Evolutionary conservation across 53 echinoderm and acorn worm species (phyloP).

Genomic region (Zoroaster sp.): DNA sequence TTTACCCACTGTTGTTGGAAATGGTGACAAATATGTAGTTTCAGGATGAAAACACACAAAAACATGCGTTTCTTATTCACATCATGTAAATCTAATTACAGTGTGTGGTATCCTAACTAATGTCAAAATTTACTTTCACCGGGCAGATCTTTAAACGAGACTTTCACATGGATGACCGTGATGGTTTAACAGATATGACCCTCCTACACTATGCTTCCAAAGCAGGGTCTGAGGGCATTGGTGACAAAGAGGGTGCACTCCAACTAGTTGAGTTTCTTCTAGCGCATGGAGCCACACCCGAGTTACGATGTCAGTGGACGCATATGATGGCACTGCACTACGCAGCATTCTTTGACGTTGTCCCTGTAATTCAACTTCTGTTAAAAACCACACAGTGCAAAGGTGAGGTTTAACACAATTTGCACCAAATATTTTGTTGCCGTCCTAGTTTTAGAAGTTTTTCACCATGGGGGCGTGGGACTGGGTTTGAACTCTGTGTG

Average conservation of each 20-base stretch:
- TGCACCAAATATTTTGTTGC: not conserved
- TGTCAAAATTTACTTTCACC: too few species aligned
- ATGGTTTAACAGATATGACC: slow-evolving; percentile 73
- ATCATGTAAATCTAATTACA: too few species aligned
- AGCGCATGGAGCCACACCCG: slow-evolving; percentile 35
- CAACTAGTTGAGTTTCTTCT: slow-evolving; percentile 26
- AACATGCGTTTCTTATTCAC: too few species aligned
- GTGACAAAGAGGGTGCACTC: slow-evolving; percentile 13
- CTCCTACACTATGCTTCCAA: slow-evolving; percentile 63
- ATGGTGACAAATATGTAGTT: too few species aligned
- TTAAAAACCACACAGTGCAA: slow-evolving; percentile 32
- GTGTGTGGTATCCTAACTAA: too few species aligned
- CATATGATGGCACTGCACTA: slow-evolving; percentile 66
- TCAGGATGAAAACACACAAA: too few species aligned
- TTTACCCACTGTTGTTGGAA: too few species aligned
- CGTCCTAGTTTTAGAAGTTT: not conserved
- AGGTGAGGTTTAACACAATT: slow-evolving; percentile 26
- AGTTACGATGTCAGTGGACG: slow-evolving; percentile 59
- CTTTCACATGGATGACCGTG: slow-evolving; percentile 59
- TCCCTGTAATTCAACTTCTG: slow-evolving; percentile 35
- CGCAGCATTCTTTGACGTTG: slow-evolving; percentile 61
- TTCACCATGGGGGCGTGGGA: not conserved
- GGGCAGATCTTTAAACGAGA: slow-evolving; percentile 55
- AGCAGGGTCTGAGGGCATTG: slow-evolving; percentile 52
- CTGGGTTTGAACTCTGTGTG: not conserved